Conservation (phyloP, 2,797 vertebrate genomes). For the Gymnothorax reevesii region DNA sequence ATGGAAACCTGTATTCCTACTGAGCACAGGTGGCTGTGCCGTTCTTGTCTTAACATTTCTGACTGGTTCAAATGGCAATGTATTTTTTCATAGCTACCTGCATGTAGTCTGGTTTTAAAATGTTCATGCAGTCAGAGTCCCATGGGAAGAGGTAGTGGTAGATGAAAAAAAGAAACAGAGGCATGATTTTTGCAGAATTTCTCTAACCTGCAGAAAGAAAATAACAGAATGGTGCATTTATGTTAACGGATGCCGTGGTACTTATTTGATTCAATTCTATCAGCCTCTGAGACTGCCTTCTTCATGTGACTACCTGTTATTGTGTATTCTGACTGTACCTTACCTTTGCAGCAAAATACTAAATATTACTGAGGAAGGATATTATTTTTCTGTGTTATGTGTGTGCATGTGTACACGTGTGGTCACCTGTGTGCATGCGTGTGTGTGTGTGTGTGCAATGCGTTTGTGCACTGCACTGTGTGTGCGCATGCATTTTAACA, state of each 20-base stretch:
- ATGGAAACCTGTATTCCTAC: slow-evolving; percentile 57
- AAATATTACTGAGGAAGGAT: neutral
- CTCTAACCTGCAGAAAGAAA: neutral
- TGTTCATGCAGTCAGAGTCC: neutral
- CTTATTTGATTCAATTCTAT: neutral
- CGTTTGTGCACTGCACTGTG: neutral
- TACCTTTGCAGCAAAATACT: neutral
- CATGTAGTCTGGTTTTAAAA: neutral
- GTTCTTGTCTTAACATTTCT: slow-evolving; percentile 22
- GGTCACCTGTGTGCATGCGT: neutral
- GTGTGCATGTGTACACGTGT: neutral
- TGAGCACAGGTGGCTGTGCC: slow-evolving; percentile 22
- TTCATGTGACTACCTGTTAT: neutral
- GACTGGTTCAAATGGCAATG: slow-evolving; percentile 25
- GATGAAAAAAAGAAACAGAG: no score
- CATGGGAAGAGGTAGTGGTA: neutral
- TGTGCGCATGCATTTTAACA: neutral
- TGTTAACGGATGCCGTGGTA: neutral
- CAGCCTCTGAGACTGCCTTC: neutral
- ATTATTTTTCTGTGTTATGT: neutral
- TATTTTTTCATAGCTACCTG: neutral
- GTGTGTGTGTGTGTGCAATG: neutral
- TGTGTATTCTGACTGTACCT: neutral
- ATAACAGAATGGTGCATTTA: neutral
- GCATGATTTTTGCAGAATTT: slow-evolving; percentile 1